Percentiles rank a stretch among this genome's conserved stretches.
Conservation (phyloP, 2,888 invertebrate species). For the Leucoma salicis region DNA sequence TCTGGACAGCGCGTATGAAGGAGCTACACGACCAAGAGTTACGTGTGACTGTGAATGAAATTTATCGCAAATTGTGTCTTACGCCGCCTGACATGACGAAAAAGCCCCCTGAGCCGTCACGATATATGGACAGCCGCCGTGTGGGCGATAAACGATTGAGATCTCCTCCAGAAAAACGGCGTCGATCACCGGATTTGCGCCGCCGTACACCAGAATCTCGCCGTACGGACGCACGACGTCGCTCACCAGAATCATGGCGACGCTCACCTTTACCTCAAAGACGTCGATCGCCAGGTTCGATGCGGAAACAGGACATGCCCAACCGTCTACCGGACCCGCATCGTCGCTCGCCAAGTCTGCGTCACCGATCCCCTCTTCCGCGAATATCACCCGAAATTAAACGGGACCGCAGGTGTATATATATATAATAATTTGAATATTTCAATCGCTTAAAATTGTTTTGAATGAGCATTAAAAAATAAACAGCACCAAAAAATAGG, state of each 20-base stretch:
- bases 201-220: constrained; percentile 1
- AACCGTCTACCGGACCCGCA: constrained; percentile 3
- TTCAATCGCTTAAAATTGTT: too few relatives aligned
- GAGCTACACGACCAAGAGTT: constrained; percentile 88
- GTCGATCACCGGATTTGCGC: background rate
- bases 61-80: constrained; percentile 83
- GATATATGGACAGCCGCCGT: constrained; percentile 2
- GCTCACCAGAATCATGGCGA: background rate
- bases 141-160: background rate
- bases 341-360: background rate
- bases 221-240: constrained; percentile 1
- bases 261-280: constrained; percentile 3
- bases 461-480: too few relatives aligned
- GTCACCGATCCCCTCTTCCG: constrained; percentile 16
- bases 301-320: background rate
- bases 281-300: constrained; percentile 3
- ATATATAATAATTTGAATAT: too few relatives aligned
- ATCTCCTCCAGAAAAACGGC: constrained; percentile 5
- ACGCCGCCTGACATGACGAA: constrained; percentile 51
- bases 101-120: constrained; percentile 10
- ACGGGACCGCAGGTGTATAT: constrained; percentile 37
- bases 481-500: too few relatives aligned
- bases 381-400: constrained; percentile 20
- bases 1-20: constrained; percentile 92
- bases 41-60: constrained; percentile 84